These are phyloP conservation scores for Pardalotus punctatus DNA, from an alignment of 2,113 vertebrate species.

Conservation along the genomic window DNA sequence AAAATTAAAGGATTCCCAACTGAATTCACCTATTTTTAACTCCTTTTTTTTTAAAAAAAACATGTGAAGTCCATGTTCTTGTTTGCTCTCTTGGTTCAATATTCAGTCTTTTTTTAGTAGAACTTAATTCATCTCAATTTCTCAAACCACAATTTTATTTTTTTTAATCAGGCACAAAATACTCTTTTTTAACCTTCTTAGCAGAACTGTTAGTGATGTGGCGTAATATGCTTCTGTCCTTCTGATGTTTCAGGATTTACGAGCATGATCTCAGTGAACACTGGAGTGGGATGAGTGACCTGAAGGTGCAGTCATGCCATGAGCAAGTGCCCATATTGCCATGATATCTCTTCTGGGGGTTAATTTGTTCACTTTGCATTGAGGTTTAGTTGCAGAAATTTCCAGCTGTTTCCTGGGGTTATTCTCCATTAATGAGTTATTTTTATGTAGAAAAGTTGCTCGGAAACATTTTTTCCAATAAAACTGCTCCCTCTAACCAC, in stretches of 20 bases:
- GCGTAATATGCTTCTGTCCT: neutral
- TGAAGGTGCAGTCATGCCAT: neutral
- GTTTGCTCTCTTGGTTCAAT: neutral
- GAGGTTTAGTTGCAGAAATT: neutral
- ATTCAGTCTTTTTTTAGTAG: neutral
- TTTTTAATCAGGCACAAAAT: neutral
- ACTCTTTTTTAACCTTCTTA: neutral
- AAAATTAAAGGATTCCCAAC: neutral
- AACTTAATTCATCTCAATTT: neutral
- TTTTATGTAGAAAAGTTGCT: neutral
- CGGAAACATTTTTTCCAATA: neutral
- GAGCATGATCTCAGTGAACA: neutral
- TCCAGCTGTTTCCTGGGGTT: neutral
- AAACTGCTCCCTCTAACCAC: neutral
- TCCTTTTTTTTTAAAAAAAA: neutral
- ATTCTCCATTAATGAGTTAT: neutral
- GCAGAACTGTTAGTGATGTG: neutral
- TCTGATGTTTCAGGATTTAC: neutral
- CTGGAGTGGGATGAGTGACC: neutral
- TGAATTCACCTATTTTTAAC: neutral
- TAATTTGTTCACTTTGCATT: neutral
- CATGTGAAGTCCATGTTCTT: neutral
- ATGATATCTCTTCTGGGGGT: neutral
- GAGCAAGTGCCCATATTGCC: neutral
- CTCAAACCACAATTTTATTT: neutral